These are phyloP conservation scores for Columba guinea DNA, from an alignment of 2,797 vertebrate genomes.

Conservation along the genomic window DNA sequence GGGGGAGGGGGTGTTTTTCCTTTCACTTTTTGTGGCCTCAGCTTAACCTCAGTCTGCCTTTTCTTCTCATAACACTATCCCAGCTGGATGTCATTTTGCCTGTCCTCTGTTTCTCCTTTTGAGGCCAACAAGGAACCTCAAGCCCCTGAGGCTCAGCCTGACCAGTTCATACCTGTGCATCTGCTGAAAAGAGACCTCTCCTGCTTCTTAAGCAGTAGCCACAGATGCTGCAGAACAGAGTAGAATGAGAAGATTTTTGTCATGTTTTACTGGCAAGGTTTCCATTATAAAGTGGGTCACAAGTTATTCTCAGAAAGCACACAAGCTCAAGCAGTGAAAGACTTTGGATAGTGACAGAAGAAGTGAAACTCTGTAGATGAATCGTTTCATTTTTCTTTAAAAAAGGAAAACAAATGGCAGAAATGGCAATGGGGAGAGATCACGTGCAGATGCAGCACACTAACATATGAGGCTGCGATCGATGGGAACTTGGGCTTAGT, in stretches of 20 bases:
- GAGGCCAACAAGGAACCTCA: background rate
- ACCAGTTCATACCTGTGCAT: background rate
- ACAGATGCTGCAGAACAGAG: background rate
- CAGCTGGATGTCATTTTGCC: background rate
- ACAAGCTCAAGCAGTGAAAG: background rate
- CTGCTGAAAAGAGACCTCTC: background rate
- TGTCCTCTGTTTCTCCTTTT: background rate
- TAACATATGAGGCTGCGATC: background rate
- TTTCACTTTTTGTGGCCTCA: background rate
- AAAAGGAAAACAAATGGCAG: background rate
- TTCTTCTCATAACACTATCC: background rate
- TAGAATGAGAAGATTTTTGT: background rate
- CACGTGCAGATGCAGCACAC: background rate
- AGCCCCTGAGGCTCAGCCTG: background rate
- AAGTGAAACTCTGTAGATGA: background rate
- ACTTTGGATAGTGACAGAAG: background rate
- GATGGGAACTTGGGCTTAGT: constrained; percentile 37
- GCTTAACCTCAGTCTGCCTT: background rate
- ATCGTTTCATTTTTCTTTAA: background rate
- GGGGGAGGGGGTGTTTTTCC: background rate
- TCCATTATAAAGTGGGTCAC: constrained; percentile 13
- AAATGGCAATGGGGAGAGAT: background rate
- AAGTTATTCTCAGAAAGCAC: constrained; percentile 23
- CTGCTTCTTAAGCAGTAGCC: background rate
- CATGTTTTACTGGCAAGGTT: constrained; percentile 13